Conservation (phyloP, 2,888 invertebrate genomes). For the Elysia crispata region DNA sequence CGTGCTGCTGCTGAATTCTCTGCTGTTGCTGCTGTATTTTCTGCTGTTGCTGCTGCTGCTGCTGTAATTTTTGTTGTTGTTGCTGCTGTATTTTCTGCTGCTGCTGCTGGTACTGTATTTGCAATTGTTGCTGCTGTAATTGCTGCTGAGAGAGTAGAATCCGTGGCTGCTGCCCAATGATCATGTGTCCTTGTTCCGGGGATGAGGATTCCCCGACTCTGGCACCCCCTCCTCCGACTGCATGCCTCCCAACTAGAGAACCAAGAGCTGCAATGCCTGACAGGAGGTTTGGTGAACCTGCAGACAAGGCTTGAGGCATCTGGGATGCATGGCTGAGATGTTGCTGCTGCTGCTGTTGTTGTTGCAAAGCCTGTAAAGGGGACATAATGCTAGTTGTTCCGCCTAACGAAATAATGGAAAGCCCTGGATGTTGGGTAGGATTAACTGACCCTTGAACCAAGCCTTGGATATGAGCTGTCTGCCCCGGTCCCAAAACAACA, state of each 20-base stretch:
- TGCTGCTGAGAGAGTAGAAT: not conserved
- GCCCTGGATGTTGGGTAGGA: constrained; percentile 6
- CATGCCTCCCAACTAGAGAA: not conserved
- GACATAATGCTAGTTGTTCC: constrained; percentile 27
- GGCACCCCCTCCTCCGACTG: too few species aligned
- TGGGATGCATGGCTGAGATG: not conserved
- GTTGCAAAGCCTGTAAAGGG: constrained; percentile 15
- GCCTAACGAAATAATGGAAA: constrained; percentile 39
- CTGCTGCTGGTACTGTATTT: constrained; percentile 1
- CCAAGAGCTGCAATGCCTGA: not conserved
- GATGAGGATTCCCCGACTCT: not conserved
- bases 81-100: constrained; percentile 15
- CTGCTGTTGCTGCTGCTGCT: constrained; percentile 17
- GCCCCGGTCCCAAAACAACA: not conserved
- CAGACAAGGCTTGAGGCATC: not conserved
- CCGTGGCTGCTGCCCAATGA: not conserved
- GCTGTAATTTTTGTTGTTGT: not conserved
- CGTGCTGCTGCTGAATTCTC: not conserved
- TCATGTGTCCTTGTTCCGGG: not conserved
- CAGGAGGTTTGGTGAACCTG: not conserved
- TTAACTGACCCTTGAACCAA: too few species aligned
- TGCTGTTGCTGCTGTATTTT: not conserved
- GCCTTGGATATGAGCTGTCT: not conserved
- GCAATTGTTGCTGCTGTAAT: not conserved
- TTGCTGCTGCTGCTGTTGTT: constrained; percentile 10